These are phyloP conservation scores for Acromyrmex heyeri DNA, from an alignment of 1,140 invertebrate species.

Conservation along the genomic window DNA sequence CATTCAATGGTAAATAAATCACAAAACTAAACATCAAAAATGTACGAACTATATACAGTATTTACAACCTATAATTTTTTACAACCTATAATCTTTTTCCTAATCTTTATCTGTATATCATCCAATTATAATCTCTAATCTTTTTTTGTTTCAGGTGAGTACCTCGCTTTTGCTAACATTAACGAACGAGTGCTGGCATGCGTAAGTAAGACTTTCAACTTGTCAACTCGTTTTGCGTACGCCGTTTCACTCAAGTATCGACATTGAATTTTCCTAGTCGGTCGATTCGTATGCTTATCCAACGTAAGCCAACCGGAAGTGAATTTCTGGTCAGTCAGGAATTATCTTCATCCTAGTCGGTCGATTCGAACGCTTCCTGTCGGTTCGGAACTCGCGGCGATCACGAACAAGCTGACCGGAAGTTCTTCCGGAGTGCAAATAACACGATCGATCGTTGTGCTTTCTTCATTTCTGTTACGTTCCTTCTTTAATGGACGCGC, in stretches of 20 bases:
- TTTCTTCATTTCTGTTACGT: constrained; percentile 32
- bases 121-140: constrained; percentile 5
- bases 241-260: background rate
- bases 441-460: constrained; percentile 51
- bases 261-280: constrained; percentile 4
- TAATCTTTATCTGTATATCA: background rate
- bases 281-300: constrained; percentile 42
- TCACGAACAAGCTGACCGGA: constrained; percentile 70
- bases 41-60: too few relatives aligned
- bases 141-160: constrained; percentile 82
- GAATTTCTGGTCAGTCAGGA: constrained; percentile 48
- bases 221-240: background rate
- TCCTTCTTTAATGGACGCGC: constrained; percentile 19
- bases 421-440: constrained; percentile 55
- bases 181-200: background rate
- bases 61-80: too few relatives aligned
- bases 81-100: background rate
- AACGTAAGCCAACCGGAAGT: constrained; percentile 43
- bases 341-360: constrained; percentile 25
- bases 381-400: constrained; percentile 39
- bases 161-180: background rate
- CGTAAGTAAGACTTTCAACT: constrained; percentile 46
- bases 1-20: too few relatives aligned
- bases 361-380: constrained; percentile 49
- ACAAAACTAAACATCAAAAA: too few relatives aligned